Percentiles rank a stretch among this genome's conserved stretches.
These are phyloP conservation scores for Danio tinwini DNA, from an alignment of 2,797 vertebrate genomes.

Conservation along the genomic window DNA sequence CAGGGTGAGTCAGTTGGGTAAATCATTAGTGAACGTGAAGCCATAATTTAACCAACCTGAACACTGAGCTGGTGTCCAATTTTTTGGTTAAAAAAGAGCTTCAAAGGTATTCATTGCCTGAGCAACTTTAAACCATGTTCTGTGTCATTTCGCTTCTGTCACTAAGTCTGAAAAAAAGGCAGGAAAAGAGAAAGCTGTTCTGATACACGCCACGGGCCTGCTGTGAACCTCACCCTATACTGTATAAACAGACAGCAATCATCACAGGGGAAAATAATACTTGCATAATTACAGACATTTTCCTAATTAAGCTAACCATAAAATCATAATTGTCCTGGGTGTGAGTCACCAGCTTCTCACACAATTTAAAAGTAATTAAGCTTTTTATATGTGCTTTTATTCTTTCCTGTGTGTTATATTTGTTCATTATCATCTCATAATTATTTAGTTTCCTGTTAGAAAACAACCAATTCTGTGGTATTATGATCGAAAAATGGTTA, in stretches of 20 bases:
- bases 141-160: slow-evolving; percentile 1
- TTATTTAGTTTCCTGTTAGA: background rate
- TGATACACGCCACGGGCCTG: background rate
- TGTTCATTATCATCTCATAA: background rate
- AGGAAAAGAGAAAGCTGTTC: background rate
- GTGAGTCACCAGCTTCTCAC: slow-evolving; percentile 13
- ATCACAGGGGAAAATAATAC: slow-evolving; percentile 14
- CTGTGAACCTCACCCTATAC: slow-evolving; percentile 13
- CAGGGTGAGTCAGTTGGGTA: slow-evolving; percentile 44
- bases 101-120: slow-evolving; percentile 7
- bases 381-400: background rate
- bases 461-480: background rate
- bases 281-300: slow-evolving; percentile 26
- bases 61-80: slow-evolving; percentile 25
- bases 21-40: slow-evolving; percentile 46
- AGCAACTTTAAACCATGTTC: background rate
- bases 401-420: background rate
- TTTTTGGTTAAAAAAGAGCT: slow-evolving; percentile 49
- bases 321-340: slow-evolving; percentile 2
- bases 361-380: background rate
- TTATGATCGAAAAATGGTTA: background rate
- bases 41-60: slow-evolving; percentile 34
- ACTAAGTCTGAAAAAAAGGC: background rate
- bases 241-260: slow-evolving; percentile 18
- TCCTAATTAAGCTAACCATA: slow-evolving; percentile 15